phyloP scores from a whole-genome alignment of 2,113 vertebrate genomes.

The Seriola aureovittata region DNA sequence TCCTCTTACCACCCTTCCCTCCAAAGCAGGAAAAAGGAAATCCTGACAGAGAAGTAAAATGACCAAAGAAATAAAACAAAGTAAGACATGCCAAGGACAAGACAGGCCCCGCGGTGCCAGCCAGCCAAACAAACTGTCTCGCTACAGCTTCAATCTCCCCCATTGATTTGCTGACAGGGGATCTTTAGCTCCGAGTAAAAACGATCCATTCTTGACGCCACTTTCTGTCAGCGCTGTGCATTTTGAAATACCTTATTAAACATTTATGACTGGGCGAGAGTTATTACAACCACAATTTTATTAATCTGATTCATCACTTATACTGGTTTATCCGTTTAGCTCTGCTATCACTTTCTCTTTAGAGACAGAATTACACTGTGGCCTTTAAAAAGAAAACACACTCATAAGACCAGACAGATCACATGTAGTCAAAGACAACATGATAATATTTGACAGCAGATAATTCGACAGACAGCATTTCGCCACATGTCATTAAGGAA shows the following conservation, averaged over 20 bases:
- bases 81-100: conserved; percentile 54
- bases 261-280: conserved; percentile 45
- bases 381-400: conserved; percentile 24
- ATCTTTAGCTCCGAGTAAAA: conserved; percentile 59
- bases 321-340: conserved; percentile 41
- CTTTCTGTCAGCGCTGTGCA: conserved; percentile 50
- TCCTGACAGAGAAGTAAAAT: conserved; percentile 19
- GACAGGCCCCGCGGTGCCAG: conserved; percentile 34
- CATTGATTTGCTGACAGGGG: conserved; percentile 62
- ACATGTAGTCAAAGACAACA: conserved; percentile 1
- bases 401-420: conserved; percentile 16
- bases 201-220: conserved; percentile 34
- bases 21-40: not conserved
- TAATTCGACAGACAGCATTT: conserved; percentile 7
- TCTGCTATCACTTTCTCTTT: conserved; percentile 33
- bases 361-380: conserved; percentile 22
- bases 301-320: conserved; percentile 54
- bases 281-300: conserved; percentile 48
- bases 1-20: not conserved
- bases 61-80: conserved; percentile 49
- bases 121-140: conserved; percentile 50
- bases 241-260: conserved; percentile 61
- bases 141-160: conserved; percentile 32
- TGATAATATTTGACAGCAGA: not conserved
- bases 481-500: not conserved